Base-by-base conservation (phyloP, 2,113 vertebrate species). In the Bolborhynchus lineola region DNA sequence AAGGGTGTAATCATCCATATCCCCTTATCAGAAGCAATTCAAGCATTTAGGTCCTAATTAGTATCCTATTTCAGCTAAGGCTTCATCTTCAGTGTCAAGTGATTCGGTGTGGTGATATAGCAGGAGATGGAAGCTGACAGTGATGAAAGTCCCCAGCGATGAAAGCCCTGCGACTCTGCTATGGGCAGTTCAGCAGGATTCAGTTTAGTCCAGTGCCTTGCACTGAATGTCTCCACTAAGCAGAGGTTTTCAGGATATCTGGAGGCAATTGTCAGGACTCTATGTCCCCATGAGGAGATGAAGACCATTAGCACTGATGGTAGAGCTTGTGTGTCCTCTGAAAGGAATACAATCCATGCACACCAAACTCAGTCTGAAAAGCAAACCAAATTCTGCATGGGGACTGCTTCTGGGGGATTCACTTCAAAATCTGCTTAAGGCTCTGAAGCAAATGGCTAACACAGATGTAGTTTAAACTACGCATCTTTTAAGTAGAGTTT, bases 231-330 rank as follows among this genome's bases (percentile, higher is more conserved):
- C 10, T 46, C 39, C 44, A 60, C 16, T 26, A 76, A 17, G 19
- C 10, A 65, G 23, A 23, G 17, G 13, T 49, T 53, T 76, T 53
- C 64, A 41, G 41, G 55, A 6, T 57, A 41, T 33, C 29, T 60
- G 49, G 13, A 55, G 33, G 31, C 29, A 55, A 55, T 20, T 33
- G 17, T 5, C 7, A 20, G 55, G 60, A 31, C 33, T 1, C 0
- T 42, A 6, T 25, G 9, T 52, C 25, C 21, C 37, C 26, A 21
- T 23, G 14, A 50, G 59, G 46, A 81, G 42, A 52, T 5, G 28
- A 29, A 50, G 47, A 59, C 17, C 18, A 28, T 47, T 53, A 47
- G 10, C 0, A 3, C 35, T 39, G 16, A 13, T 29, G 42, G 41
- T 18, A 59, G 84, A 79, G 33, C 12, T 3, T 35, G 13, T 33